Evolutionary conservation across 2,888 invertebrate species (phyloP), one percentile per base, ranked within the genome.

Genomic region (Eudasyphora cyanicolor): DNA sequence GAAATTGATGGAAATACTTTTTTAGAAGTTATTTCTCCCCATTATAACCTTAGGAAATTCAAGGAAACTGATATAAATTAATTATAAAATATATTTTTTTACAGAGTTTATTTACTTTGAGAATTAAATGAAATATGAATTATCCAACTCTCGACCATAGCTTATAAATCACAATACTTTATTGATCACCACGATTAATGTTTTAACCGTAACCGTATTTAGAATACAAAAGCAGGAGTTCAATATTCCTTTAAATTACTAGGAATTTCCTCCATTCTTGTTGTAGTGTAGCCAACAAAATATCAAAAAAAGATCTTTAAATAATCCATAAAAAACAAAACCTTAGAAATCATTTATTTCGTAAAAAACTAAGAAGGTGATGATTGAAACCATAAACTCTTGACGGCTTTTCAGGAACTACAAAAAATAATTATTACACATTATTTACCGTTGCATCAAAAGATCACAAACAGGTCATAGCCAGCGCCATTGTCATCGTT

Each of bases 371-470:
- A 7, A 2, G 19, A 64, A 38, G 17, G 6, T 3, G 8, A 64
- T 21, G 35, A 57, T 27, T 8, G 14, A 57, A 21, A 32, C 19
- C 32, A 24, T 14, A 54, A 17, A 54, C 8, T 21, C 21, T 54
- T 73, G 64, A 64, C 71, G 35, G 35, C 35, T 32, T 71, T 14
- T 57, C 3, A 32, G 45, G 64, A 71, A 62, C 32, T 27, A 35
- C 14, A 69, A 38, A 7, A 73, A 57, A 21, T 57, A 73, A 73
- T 57, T 49, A 64, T 62, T 64, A 64, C 42, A 45, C 19, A 75
- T 35, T 64, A 19, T 32, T 62, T 71, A 71, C 71, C 62, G 77
- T 78, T 78, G 45, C 24, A 17, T 38, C 45, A 32, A 17, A 35
- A 57, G 24, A 71, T 21, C 14, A 71, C 29, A 2, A 38, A 38